Evolutionary conservation across 2,113 vertebrate species (phyloP), one percentile per base, ranked within the genome.

Genomic region (Actenoides lindsayi): DNA sequence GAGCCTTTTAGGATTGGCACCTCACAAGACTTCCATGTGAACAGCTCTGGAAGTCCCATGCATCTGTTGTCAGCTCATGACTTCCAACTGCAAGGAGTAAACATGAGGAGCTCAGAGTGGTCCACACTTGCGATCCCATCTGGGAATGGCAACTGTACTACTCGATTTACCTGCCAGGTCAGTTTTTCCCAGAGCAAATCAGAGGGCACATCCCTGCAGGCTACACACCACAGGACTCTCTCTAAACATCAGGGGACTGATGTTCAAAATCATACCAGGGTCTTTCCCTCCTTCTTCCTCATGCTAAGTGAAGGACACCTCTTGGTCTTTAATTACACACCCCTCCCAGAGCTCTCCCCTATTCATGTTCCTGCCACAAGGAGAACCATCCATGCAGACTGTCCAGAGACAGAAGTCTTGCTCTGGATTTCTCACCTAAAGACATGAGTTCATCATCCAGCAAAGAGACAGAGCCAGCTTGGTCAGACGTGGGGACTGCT

Each of bases 361-460:
- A 63, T 8, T 75, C 0, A 1, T 11, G 9, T 16, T 91, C 3
- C 15, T 67, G 39, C 24, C 42, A 14, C 27, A 70, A 53, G 53
- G 20, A 79, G 20, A 84, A 46, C 30, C n/a, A 75, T 42, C 73
- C 51, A 41, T 1, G 4, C 68, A 74, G 64, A 70, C 31, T 71
- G 31, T 20, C 27, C 28, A 50, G 28, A 82, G 23, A n/a, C 30
- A 56, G 21, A 39, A 17, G 42, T 82, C 88, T 90, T 42, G 35
- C 73, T 76, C n/a, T 78, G 19, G 46, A 24, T 25, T 90, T 71
- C 98, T 98, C 91, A 98, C 99, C 99, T 93, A 99, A 98, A 70
- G 99, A 99, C 99, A 99, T 99, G 78, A 99, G 99, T 82, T 99
- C 99, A 65, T 99, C 99, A 25, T 99, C 99, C 78, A 99, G 96